A percentile compares a stretch with the other conserved stretches of the same genome.
phyloP scores from a whole-genome alignment of 2,797 vertebrate species.

The Sandelia bainsii region DNA sequence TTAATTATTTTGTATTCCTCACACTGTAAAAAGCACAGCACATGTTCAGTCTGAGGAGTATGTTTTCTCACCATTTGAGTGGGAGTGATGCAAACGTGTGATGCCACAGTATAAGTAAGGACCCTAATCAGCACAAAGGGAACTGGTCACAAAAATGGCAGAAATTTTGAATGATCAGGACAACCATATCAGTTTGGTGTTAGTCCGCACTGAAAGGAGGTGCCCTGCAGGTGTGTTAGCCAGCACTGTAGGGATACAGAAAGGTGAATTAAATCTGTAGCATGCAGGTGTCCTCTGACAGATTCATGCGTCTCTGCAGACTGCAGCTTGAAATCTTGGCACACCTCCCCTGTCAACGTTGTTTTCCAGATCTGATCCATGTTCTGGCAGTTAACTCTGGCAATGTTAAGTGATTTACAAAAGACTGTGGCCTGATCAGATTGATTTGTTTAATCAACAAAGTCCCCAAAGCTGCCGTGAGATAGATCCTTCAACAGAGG shows the following conservation, averaged over 20 bases:
- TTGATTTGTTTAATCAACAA: slow-evolving; percentile 63
- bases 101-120: slow-evolving; percentile 23
- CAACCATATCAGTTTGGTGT: neutral
- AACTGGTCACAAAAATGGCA: slow-evolving; percentile 19
- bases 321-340: slow-evolving; percentile 49
- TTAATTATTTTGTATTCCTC: slow-evolving; percentile 61
- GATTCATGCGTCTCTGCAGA: slow-evolving; percentile 48
- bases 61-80: slow-evolving; percentile 29
- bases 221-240: slow-evolving; percentile 25
- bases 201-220: slow-evolving; percentile 20
- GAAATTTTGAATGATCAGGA: slow-evolving; percentile 8
- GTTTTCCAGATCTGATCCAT: slow-evolving; percentile 57
- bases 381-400: slow-evolving; percentile 53
- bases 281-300: slow-evolving; percentile 61
- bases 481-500: slow-evolving; percentile 38
- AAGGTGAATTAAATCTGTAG: slow-evolving; percentile 54
- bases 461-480: slow-evolving; percentile 46
- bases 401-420: slow-evolving; percentile 54
- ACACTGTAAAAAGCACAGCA: slow-evolving; percentile 65
- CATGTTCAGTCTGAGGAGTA: slow-evolving; percentile 25
- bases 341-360: slow-evolving; percentile 31
- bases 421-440: slow-evolving; percentile 56
- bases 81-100: slow-evolving; percentile 32
- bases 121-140: slow-evolving; percentile 41
- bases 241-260: slow-evolving; percentile 13